These are phyloP conservation scores for cattle (Bos taurus) DNA, from an alignment of 2,113 vertebrate genomes.

Conservation along the genomic window DNA sequence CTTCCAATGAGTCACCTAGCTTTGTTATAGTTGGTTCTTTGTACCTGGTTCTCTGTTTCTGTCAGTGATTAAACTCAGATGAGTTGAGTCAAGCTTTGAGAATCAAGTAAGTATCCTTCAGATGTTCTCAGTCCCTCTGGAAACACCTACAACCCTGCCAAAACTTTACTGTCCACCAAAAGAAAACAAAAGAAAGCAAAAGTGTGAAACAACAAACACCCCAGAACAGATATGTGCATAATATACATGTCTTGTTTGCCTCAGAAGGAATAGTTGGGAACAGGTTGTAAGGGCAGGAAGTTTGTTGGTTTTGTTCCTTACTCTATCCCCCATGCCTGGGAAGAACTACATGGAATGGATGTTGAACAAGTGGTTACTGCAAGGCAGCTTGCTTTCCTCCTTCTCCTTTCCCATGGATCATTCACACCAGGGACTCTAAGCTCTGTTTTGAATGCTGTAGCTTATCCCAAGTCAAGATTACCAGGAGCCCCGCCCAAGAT, in stretches of 20 bases:
- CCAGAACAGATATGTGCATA: neutral
- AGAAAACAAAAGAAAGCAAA: neutral
- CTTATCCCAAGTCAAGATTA: neutral
- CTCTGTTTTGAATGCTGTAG: neutral
- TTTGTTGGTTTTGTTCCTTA: neutral
- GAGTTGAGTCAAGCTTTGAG: neutral
- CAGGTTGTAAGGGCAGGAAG: neutral
- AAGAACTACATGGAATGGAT: neutral
- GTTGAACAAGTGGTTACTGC: neutral
- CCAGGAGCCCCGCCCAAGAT: neutral
- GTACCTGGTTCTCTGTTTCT: neutral
- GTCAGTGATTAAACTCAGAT: neutral
- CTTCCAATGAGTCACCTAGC: neutral
- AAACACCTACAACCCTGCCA: neutral
- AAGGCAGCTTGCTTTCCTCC: neutral
- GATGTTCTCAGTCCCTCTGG: neutral
- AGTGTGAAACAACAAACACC: neutral
- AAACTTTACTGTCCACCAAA: neutral
- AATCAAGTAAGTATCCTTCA: neutral
- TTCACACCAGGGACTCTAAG: neutral
- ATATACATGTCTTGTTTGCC: neutral
- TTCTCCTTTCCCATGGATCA: neutral
- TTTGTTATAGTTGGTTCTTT: neutral
- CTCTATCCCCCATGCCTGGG: neutral
- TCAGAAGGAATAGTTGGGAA: neutral